Percentiles rank a stretch among this genome's conserved stretches.
These are phyloP conservation scores for Chaenocephalus aceratus DNA, from an alignment of 2,113 vertebrate species.

Conservation along the genomic window DNA sequence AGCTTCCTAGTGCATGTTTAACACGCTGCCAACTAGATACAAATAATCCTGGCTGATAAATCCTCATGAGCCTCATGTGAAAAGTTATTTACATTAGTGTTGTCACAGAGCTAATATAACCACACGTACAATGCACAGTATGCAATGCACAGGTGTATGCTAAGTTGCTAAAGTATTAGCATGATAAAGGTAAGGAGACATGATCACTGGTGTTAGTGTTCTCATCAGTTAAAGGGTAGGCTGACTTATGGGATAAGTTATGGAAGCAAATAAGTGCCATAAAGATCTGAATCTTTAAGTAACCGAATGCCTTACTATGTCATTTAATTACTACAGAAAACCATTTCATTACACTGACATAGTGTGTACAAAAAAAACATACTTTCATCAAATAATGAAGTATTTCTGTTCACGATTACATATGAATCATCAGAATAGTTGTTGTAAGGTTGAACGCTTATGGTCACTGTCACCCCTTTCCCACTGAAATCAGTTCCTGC, in stretches of 20 bases:
- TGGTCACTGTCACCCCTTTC: too few species aligned
- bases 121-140: neutral
- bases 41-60: neutral
- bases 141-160: neutral
- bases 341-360: neutral
- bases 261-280: constrained; percentile 9
- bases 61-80: neutral
- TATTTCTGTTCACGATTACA: too few species aligned
- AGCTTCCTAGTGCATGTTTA: neutral
- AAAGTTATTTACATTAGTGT: constrained; percentile 6
- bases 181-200: neutral
- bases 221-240: constrained; percentile 48
- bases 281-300: neutral
- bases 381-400: too few species aligned
- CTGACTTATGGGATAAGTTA: constrained; percentile 33
- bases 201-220: neutral
- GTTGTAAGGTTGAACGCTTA: too few species aligned
- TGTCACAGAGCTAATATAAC: neutral
- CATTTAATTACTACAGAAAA: neutral
- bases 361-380: too few species aligned
- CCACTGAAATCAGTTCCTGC: too few species aligned
- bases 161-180: neutral
- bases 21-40: neutral
- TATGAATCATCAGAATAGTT: too few species aligned
- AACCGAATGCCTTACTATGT: neutral